These are phyloP conservation scores for Altica lythri DNA, from an alignment of 2,888 invertebrate species.

Conservation along the genomic window DNA sequence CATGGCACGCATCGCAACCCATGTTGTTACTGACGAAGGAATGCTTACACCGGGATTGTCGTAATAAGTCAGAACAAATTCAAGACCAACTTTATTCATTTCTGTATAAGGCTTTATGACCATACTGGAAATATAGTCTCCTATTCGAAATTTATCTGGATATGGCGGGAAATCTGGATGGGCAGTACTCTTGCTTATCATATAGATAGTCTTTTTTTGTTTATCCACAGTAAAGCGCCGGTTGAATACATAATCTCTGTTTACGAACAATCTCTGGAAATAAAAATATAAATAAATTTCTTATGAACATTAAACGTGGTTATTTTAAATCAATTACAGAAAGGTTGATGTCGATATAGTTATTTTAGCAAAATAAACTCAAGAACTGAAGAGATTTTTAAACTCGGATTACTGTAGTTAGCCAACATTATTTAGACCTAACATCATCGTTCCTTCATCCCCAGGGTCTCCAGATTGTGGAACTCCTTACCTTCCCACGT, in stretches of 20 bases:
- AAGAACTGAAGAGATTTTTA: too few relatives aligned
- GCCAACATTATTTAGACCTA: too few relatives aligned
- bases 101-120: constrained; percentile 74
- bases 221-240: constrained; percentile 68
- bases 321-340: too few relatives aligned
- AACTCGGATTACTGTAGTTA: too few relatives aligned
- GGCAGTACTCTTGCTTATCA: constrained; percentile 70
- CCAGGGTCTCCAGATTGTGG: too few relatives aligned
- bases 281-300: too few relatives aligned
- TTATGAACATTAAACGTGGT: too few relatives aligned
- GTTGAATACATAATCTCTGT: constrained; percentile 85
- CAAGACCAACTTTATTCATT: constrained; percentile 69
- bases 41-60: constrained; percentile 84
- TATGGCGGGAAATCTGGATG: constrained; percentile 73
- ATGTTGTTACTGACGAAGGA: constrained; percentile 72
- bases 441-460: too few relatives aligned
- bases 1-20: constrained; percentile 77
- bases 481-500: too few relatives aligned
- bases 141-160: constrained; percentile 72
- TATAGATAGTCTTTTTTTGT: constrained; percentile 64
- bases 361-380: too few relatives aligned
- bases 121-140: constrained; percentile 86
- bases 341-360: too few relatives aligned
- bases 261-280: constrained; percentile 76
- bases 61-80: constrained; percentile 85